A percentile compares a stretch with the other conserved stretches of the same genome.
phyloP scores from a whole-genome alignment of 2,797 vertebrate species.

The Notamacropus eugenii region DNA sequence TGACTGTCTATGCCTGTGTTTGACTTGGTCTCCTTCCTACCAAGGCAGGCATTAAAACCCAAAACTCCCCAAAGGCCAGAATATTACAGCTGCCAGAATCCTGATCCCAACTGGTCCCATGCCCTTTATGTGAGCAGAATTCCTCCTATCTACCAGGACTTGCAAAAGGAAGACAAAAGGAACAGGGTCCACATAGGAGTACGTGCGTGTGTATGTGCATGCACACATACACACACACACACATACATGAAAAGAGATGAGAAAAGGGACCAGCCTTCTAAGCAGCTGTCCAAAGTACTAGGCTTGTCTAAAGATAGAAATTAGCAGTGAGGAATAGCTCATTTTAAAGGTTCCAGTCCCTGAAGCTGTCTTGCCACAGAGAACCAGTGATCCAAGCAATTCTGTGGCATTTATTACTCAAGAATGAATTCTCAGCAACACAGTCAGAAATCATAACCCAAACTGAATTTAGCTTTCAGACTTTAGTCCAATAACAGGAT shows the following conservation, averaged over 20 bases:
- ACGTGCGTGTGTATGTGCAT: too few species aligned
- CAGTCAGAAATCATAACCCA: neutral
- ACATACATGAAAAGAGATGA: neutral
- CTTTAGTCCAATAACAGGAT: neutral
- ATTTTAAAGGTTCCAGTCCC: conserved; percentile 63
- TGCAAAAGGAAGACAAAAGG: neutral
- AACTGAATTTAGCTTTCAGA: neutral
- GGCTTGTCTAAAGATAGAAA: conserved; percentile 66
- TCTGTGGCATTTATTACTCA: conserved; percentile 59
- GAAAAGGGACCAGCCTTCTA: conserved; percentile 63
- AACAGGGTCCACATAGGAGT: neutral
- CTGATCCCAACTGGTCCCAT: neutral
- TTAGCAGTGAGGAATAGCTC: conserved; percentile 74
- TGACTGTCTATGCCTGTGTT: neutral
- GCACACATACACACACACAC: neutral
- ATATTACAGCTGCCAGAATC: neutral
- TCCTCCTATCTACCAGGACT: neutral
- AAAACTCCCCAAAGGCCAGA: neutral
- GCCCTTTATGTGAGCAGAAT: neutral
- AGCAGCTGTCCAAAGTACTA: conserved; percentile 67
- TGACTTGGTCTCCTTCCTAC: neutral
- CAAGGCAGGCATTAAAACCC: neutral
- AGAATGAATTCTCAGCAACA: conserved; percentile 67
- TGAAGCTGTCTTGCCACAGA: conserved; percentile 37
- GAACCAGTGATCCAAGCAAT: conserved; percentile 61